Evolutionary conservation across 2,888 invertebrate genomes (phyloP).

Genomic region (Parnassius orleans): DNA sequence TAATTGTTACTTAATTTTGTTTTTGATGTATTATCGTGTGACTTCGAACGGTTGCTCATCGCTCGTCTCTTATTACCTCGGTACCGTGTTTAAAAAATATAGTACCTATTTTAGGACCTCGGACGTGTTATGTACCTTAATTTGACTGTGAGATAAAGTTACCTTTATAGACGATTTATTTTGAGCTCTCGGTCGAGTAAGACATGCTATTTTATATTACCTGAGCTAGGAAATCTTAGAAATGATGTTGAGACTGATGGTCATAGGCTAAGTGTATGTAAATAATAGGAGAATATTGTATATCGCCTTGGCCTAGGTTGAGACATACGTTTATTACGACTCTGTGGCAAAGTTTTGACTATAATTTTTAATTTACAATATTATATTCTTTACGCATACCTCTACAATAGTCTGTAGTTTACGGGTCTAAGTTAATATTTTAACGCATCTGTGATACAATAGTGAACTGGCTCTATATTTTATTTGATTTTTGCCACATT

Average conservation of each 20-base stretch:
- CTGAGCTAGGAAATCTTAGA: constrained; percentile 70
- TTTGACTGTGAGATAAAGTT: constrained; percentile 76
- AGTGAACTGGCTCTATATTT: constrained; percentile 61
- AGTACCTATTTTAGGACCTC: constrained; percentile 57
- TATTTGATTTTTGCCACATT: constrained; percentile 64
- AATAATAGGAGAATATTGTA: constrained; percentile 79
- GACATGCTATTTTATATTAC: constrained; percentile 66
- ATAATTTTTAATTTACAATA: constrained; percentile 41
- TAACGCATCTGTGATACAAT: constrained; percentile 77
- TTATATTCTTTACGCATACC: constrained; percentile 43
- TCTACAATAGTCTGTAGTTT: constrained; percentile 39
- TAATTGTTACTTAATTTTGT: constrained; percentile 78
- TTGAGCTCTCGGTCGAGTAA: constrained; percentile 65
- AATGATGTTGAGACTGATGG: constrained; percentile 77
- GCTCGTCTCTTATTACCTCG: constrained; percentile 53
- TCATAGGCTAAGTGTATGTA: constrained; percentile 79
- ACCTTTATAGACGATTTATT: constrained; percentile 69
- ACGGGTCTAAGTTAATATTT: constrained; percentile 61
- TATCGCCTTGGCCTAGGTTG: constrained; percentile 77
- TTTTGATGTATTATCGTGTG: constrained; percentile 51
- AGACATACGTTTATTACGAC: constrained; percentile 60
- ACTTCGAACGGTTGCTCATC: constrained; percentile 72
- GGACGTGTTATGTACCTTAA: constrained; percentile 58
- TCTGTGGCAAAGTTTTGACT: constrained; percentile 67
- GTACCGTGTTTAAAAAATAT: constrained; percentile 65